These are phyloP conservation scores for Neopipo cinnamomea DNA, from an alignment of 2,113 vertebrate species.

Conservation along the genomic window DNA sequence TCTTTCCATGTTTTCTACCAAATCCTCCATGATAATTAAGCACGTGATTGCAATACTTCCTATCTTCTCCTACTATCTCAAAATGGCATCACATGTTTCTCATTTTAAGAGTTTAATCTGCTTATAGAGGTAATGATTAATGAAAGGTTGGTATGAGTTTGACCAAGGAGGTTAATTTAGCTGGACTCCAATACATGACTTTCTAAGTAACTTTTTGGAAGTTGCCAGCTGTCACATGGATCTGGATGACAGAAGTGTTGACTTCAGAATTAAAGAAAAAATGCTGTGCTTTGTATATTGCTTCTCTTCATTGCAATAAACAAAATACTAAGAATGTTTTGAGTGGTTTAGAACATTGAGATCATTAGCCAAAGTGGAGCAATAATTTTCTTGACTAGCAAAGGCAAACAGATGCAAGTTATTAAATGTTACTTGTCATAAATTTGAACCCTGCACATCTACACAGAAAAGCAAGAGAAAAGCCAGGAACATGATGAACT, in stretches of 20 bases:
- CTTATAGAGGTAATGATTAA: background rate
- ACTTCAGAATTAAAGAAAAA: background rate
- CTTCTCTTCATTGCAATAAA: background rate
- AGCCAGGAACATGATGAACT: slow-evolving; percentile 60
- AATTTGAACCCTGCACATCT: slow-evolving; percentile 36
- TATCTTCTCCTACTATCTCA: background rate
- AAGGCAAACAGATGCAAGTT: slow-evolving; percentile 61
- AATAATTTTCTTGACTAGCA: slow-evolving; percentile 14
- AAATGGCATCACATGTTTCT: background rate
- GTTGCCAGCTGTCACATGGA: background rate
- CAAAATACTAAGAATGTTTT: slow-evolving; percentile 10
- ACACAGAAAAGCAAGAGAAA: background rate
- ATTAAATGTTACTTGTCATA: slow-evolving; percentile 60
- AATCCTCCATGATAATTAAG: background rate
- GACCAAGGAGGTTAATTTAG: background rate
- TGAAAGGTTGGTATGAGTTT: background rate
- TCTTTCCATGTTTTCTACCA: background rate
- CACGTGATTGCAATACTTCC: background rate
- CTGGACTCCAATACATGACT: background rate
- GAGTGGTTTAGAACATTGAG: background rate
- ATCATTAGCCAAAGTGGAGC: slow-evolving; percentile 7
- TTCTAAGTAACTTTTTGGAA: background rate
- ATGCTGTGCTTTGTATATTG: background rate
- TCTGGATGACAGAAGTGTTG: background rate
- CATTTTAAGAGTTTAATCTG: background rate